Base-by-base conservation (phyloP, 2,797 vertebrate genomes). In the Octomys mimax region DNA sequence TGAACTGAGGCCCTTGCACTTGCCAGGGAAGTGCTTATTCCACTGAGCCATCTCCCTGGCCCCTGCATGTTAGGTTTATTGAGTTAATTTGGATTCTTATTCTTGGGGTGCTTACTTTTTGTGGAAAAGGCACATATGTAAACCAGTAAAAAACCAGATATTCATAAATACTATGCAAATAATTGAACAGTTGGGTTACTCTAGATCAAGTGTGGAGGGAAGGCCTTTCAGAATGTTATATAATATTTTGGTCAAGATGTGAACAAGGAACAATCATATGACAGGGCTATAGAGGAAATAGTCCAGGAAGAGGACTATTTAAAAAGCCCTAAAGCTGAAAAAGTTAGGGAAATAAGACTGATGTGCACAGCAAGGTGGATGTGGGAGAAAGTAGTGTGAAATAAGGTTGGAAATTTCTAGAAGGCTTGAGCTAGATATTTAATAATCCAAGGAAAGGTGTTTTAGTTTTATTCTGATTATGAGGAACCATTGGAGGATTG, bases 51-150 rank as follows among this genome's bases (percentile, higher is more conserved):
- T 42, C 42, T 42, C 42, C 42, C 42, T 42, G 42, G 42, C 42
- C 42, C 5, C 10, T 70, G 2, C 61, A 36, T 94, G 26, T 42
- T 28, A 68, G 75, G 36, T 33, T 57, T 89, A 24, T 71, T 86
- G 19, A 92, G 18, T 89, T 28, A 85, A 49, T 49, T 49, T 49
- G 49, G 68, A 13, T 89, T 8, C 59, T 85, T 92, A 57, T 36
- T 91, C 79, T 87, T 75, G 9, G n/a, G 26, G 49, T 80, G 16
- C 16, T 89, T 88, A 64, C 21, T 81, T 88, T 95, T 87, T 93
- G n/a, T 91, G 54, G 46, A 87, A 87, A 36, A 28, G 31, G 19
- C 33, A 88, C 83, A 84, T 73, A 88, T 88, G 83, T 88, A 68
- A 79, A 66, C 57, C 59, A 26, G 13, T 57, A 89, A 92, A 87